Evolutionary conservation across 2,113 vertebrate genomes (phyloP).

Genomic region (Aspidoscelis tigris): DNA sequence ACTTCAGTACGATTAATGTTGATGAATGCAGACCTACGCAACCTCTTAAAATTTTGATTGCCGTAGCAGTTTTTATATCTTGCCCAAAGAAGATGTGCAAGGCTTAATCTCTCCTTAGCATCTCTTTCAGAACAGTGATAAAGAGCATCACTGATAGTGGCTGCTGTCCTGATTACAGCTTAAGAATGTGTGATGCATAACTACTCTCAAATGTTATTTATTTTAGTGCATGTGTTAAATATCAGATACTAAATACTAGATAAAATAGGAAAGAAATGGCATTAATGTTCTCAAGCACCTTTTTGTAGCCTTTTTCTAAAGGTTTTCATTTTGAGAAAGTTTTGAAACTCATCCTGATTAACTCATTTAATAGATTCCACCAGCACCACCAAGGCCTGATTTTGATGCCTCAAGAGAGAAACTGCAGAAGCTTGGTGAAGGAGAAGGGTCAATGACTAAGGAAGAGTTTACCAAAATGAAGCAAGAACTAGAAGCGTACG

Average conservation of each 20-base stretch:
- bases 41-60: neutral
- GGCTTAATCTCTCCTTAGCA: neutral
- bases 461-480: slow-evolving; percentile 99
- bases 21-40: no score
- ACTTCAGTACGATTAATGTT: no score
- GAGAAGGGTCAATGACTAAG: slow-evolving; percentile 99
- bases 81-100: no score
- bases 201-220: neutral
- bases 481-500: slow-evolving; percentile 97
- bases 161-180: neutral
- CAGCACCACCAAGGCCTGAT: slow-evolving; percentile 95
- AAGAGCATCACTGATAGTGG: neutral
- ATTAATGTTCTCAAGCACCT: slow-evolving; percentile 35
- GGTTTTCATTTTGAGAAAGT: slow-evolving; percentile 37
- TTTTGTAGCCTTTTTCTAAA: slow-evolving; percentile 36
- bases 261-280: neutral
- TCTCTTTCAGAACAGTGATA: neutral
- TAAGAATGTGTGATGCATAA: neutral
- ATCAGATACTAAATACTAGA: neutral
- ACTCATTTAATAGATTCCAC: slow-evolving; percentile 87
- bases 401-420: slow-evolving; percentile 99
- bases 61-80: neutral
- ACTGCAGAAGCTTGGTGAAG: slow-evolving; percentile 97
- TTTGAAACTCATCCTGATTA: slow-evolving; percentile 38
- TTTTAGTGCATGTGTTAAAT: neutral